These are phyloP conservation scores for Myopa tessellatipennis DNA, from an alignment of 2,888 invertebrate species.

Conservation along the genomic window DNA sequence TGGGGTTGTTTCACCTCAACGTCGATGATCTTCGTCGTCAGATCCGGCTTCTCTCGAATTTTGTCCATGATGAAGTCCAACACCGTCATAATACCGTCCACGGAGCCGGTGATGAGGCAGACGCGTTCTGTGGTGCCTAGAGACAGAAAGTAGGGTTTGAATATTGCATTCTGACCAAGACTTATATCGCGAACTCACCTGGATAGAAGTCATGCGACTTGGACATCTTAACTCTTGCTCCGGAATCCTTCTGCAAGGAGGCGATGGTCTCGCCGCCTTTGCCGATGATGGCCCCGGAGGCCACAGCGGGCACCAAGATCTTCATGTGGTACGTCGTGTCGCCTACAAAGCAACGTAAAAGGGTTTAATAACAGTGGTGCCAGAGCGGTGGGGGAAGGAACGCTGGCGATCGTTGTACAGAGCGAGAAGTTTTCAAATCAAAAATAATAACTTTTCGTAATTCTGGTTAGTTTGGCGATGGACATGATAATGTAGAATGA, in stretches of 20 bases:
- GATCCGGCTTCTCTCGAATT: conserved; percentile 93
- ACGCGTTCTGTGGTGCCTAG: conserved; percentile 93
- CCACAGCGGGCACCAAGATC: conserved; percentile 95
- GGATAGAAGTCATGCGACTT: conserved; percentile 99
- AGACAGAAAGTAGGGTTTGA: not conserved
- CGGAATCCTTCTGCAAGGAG: conserved; percentile 96
- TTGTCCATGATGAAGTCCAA: conserved; percentile 95
- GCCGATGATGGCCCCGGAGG: conserved; percentile 98
- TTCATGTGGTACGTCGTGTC: conserved; percentile 95
- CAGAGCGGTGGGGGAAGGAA: too few relatives aligned
- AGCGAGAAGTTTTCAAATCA: conserved; percentile 55
- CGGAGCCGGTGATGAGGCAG: conserved; percentile 90
- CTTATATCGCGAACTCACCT: conserved; percentile 73
- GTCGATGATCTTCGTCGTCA: conserved; percentile 83
- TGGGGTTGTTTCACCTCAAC: conserved; percentile 87
- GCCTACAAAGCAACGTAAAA: conserved; percentile 72
- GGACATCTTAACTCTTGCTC: conserved; percentile 98
- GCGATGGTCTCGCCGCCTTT: conserved; percentile 99
- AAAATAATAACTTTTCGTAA: conserved; percentile 60
- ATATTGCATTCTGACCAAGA: not conserved
- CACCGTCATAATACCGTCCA: conserved; percentile 91
- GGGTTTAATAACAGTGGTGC: not conserved
- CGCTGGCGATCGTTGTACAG: conserved; percentile 8
- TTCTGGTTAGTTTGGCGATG: conserved; percentile 33
- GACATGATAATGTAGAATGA: conserved; percentile 11